A percentile compares a stretch with the other conserved stretches of the same genome.
These are phyloP conservation scores for Triplophysa siluroides DNA, from an alignment of 2,113 vertebrate species.

Conservation along the genomic window DNA sequence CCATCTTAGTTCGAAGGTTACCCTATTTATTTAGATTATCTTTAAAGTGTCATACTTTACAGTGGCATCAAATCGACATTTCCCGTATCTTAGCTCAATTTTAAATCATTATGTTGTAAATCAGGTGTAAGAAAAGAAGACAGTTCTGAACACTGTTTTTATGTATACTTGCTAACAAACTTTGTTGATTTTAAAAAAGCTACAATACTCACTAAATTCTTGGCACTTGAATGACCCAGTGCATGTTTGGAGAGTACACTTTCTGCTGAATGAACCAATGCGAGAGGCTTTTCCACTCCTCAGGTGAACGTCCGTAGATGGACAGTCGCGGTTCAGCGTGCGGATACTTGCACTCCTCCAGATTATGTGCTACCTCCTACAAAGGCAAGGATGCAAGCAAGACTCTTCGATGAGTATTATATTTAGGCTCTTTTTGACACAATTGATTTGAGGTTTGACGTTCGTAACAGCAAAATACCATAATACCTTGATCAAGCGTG, in stretches of 20 bases:
- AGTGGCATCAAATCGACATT: too few species aligned
- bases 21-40: too few species aligned
- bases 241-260: constrained; percentile 94
- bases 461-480: background rate
- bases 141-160: too few species aligned
- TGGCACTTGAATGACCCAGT: constrained; percentile 97
- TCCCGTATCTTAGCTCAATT: too few species aligned
- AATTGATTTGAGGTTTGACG: background rate
- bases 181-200: too few species aligned
- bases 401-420: background rate
- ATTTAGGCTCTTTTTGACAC: background rate
- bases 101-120: too few species aligned
- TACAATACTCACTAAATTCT: constrained; percentile 89
- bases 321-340: constrained; percentile 92
- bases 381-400: background rate
- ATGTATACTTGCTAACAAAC: too few species aligned
- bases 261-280: constrained; percentile 95
- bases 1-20: too few species aligned
- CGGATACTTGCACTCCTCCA: constrained; percentile 97
- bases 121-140: too few species aligned
- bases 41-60: too few species aligned
- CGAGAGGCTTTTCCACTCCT: constrained; percentile 87
- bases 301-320: constrained; percentile 87
- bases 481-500: constrained; percentile 66
- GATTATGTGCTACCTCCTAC: constrained; percentile 89